These are phyloP conservation scores for Pegoplata infirma DNA, from an alignment of 2,888 invertebrate species.

Conservation along the genomic window DNA sequence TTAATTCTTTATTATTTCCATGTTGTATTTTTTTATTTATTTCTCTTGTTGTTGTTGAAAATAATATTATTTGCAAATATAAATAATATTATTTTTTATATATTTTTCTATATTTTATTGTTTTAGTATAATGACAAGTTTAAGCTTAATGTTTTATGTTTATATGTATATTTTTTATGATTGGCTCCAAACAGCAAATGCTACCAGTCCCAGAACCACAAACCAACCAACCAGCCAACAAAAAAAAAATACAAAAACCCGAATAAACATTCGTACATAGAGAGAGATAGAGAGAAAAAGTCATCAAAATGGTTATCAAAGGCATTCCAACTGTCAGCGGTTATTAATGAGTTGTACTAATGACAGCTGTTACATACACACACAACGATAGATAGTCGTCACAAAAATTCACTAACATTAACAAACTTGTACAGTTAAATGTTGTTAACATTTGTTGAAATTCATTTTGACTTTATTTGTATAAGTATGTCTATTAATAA, in stretches of 20 bases:
- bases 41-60: not conserved
- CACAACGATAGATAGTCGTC: not conserved
- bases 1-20: slow-evolving; percentile 11
- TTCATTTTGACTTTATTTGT: not conserved
- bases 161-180: slow-evolving; percentile 34
- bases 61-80: slow-evolving; percentile 16
- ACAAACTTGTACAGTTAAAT: not conserved
- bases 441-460: not conserved
- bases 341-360: slow-evolving; percentile 56
- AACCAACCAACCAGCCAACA: not conserved
- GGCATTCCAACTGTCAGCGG: slow-evolving; percentile 50
- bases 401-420: not conserved
- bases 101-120: slow-evolving; percentile 22
- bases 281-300: not conserved
- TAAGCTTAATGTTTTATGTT: slow-evolving; percentile 52
- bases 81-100: not conserved
- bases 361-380: slow-evolving; percentile 28
- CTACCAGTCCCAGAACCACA: too few relatives aligned
- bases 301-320: slow-evolving; percentile 41
- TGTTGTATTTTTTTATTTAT: slow-evolving; percentile 11
- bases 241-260: too few relatives aligned
- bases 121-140: slow-evolving; percentile 58
- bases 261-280: slow-evolving; percentile 19
- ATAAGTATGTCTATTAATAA: not conserved
- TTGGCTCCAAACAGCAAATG: slow-evolving; percentile 24